Percentiles rank a stretch among this genome's conserved stretches.
phyloP scores from a whole-genome alignment of 2,888 invertebrate species.

The Seladonia tumulorum region DNA sequence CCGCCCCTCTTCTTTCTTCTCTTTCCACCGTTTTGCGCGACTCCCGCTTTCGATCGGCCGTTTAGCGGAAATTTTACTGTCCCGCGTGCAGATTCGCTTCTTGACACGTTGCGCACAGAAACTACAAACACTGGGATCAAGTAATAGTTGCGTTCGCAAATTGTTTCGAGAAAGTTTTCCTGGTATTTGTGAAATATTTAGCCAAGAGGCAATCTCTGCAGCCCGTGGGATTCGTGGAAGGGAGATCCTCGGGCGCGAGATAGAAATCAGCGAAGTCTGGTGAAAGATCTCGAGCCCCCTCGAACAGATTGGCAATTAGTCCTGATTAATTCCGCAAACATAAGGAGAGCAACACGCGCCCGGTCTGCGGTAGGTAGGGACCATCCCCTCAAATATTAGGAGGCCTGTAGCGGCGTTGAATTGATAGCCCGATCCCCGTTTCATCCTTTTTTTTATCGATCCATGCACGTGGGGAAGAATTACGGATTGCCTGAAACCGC shows the following conservation, averaged over 20 bases:
- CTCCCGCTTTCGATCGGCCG: constrained; percentile 55
- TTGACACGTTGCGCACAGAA: constrained; percentile 34
- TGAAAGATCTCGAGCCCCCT: constrained; percentile 51
- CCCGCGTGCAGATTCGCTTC: constrained; percentile 47
- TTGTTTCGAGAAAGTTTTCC: background rate
- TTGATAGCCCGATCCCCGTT: constrained; percentile 24
- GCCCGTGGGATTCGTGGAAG: background rate
- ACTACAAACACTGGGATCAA: background rate
- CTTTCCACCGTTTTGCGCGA: constrained; percentile 22
- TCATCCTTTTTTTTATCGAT: constrained; percentile 16
- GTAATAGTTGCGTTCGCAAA: background rate
- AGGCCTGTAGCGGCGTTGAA: constrained; percentile 62
- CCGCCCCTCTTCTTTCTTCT: constrained; percentile 39
- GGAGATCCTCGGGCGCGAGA: background rate
- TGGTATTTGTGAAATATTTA: background rate
- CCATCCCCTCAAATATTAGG: constrained; percentile 73
- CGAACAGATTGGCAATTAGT: constrained; percentile 76
- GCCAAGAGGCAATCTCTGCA: background rate
- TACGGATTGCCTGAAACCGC: constrained; percentile 5
- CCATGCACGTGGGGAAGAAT: constrained; percentile 2
- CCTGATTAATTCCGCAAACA: constrained; percentile 78
- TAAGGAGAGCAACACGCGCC: constrained; percentile 71
- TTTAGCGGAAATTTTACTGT: constrained; percentile 72
- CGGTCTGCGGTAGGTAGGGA: constrained; percentile 78
- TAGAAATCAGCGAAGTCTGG: constrained; percentile 16